Percentiles rank a stretch among this genome's conserved stretches.
These are phyloP conservation scores for Zaprionus davidi DNA, from an alignment of 1,140 invertebrate species.

Conservation along the genomic window DNA sequence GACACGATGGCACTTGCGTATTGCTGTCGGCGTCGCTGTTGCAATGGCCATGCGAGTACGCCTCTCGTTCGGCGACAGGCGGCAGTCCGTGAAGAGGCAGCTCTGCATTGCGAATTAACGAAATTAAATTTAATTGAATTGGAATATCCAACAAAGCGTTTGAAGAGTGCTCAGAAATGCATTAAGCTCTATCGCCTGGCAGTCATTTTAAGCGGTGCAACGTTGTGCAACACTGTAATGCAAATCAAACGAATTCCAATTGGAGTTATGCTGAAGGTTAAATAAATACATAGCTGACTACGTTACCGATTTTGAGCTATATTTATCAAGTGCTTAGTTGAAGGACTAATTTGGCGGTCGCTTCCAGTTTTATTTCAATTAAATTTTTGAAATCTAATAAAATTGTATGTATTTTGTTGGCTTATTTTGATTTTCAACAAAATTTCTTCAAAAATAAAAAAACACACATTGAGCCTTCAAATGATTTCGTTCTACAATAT, in stretches of 20 bases:
- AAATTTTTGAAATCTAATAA: too few relatives aligned
- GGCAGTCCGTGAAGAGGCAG: neutral
- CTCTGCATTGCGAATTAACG: constrained; percentile 19
- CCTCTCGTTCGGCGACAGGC: constrained; percentile 4
- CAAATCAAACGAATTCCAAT: neutral
- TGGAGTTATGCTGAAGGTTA: neutral
- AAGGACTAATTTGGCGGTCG: too few relatives aligned
- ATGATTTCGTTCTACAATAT: neutral
- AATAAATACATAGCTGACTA: too few relatives aligned
- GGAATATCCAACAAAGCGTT: neutral
- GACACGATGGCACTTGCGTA: neutral
- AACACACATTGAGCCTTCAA: neutral
- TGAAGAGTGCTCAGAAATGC: constrained; percentile 1
- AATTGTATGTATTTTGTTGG: too few relatives aligned
- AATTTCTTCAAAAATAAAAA: neutral
- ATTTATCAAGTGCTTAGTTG: too few relatives aligned
- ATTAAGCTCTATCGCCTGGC: neutral
- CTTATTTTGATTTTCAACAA: too few relatives aligned
- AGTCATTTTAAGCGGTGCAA: neutral
- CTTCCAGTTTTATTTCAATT: too few relatives aligned
- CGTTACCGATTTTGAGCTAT: too few relatives aligned
- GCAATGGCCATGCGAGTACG: constrained; percentile 21
- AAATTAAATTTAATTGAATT: neutral
- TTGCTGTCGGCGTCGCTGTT: constrained; percentile 26
- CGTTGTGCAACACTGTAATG: constrained; percentile 9